A percentile compares a stretch with the other conserved stretches of the same genome.
These are phyloP conservation scores for Sebastiscus albofasciatus DNA, from an alignment of 2,797 vertebrate species.

Conservation along the genomic window DNA sequence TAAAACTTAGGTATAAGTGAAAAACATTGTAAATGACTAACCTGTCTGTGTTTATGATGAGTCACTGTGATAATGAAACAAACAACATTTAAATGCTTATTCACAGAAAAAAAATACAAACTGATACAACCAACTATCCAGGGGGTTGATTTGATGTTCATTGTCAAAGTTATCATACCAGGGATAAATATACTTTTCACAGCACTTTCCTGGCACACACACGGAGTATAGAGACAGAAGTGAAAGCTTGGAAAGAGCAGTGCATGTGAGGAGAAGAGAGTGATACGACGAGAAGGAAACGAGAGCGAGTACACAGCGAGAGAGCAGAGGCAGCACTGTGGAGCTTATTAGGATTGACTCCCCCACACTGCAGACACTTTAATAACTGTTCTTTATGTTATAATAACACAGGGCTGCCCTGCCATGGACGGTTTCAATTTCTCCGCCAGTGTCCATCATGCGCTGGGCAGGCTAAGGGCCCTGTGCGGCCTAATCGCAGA, in stretches of 20 bases:
- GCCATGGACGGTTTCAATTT: slow-evolving; percentile 84
- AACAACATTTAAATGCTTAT: background rate
- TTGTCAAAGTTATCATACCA: background rate
- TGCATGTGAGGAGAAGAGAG: slow-evolving; percentile 8
- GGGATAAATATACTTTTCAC: slow-evolving; percentile 17
- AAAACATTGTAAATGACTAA: background rate
- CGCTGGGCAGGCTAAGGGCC: slow-evolving; percentile 80
- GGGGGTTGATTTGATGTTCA: slow-evolving; percentile 9
- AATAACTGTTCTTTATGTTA: slow-evolving; percentile 88
- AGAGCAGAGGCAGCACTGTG: slow-evolving; percentile 76
- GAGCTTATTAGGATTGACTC: slow-evolving; percentile 86
- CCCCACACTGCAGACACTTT: slow-evolving; percentile 84
- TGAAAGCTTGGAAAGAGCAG: slow-evolving; percentile 16
- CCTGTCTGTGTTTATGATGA: background rate
- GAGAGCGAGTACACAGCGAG: slow-evolving; percentile 39
- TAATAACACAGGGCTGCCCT: slow-evolving; percentile 82
- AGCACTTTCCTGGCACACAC: background rate
- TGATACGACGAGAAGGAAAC: slow-evolving; percentile 36
- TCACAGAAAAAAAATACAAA: background rate
- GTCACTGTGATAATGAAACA: background rate
- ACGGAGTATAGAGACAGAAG: background rate
- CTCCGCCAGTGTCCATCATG: slow-evolving; percentile 79
- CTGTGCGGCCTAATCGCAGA: slow-evolving; percentile 80
- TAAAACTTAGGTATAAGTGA: background rate
- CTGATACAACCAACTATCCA: background rate